Conservation (phyloP, 2,113 vertebrate species). For the Takifugu flavidus region DNA sequence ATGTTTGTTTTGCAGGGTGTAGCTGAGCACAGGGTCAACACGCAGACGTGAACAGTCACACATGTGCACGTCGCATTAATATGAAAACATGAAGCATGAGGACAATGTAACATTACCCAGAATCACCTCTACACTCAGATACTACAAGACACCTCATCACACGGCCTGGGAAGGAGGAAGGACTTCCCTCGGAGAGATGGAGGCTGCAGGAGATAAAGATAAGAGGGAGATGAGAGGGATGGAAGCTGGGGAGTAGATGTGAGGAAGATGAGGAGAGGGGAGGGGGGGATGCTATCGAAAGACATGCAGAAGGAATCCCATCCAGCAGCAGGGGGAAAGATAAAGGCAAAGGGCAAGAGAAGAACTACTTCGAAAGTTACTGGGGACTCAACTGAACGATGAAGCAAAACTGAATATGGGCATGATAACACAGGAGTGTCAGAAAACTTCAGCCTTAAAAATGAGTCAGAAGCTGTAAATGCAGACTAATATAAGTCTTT, state of each 20-base stretch:
- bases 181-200: slow-evolving; percentile 17
- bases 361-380: too few species aligned
- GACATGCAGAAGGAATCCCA: slow-evolving; percentile 17
- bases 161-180: slow-evolving; percentile 7
- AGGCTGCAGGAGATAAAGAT: slow-evolving; percentile 26
- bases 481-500: too few species aligned
- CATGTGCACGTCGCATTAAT: too few species aligned
- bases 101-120: neutral
- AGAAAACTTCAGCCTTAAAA: too few species aligned
- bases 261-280: slow-evolving; percentile 6
- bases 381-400: too few species aligned
- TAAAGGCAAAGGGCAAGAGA: neutral
- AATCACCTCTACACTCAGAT: neutral
- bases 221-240: slow-evolving; percentile 32
- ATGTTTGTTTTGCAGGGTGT: neutral
- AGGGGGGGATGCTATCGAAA: slow-evolving; percentile 17
- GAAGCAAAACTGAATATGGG: too few species aligned
- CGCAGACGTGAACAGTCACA: neutral
- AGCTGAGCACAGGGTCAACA: too few species aligned
- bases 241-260: slow-evolving; percentile 6
- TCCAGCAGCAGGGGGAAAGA: slow-evolving; percentile 29
- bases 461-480: too few species aligned
- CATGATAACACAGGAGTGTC: too few species aligned
- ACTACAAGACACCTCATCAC: slow-evolving; percentile 26
- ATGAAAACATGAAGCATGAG: too few species aligned